Percentiles rank a stretch among this genome's conserved stretches.
These are phyloP conservation scores for Sitta europaea DNA, from an alignment of 2,113 vertebrate genomes.

Conservation along the genomic window DNA sequence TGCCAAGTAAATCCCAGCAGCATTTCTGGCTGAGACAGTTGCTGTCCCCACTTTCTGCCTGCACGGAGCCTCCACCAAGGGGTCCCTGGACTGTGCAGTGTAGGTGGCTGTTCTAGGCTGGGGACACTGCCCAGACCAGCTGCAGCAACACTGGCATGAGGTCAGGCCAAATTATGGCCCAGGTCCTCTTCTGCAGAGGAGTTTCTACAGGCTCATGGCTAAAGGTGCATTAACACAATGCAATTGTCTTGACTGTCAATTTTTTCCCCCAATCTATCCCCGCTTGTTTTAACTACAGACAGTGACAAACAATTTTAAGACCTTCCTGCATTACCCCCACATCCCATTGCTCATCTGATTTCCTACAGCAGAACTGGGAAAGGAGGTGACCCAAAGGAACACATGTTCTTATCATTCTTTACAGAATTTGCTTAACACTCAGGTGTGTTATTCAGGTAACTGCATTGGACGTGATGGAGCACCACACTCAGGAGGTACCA, in stretches of 20 bases:
- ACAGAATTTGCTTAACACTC: not conserved
- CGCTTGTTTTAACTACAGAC: not conserved
- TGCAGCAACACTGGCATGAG: fast-evolving
- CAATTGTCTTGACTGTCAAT: not conserved
- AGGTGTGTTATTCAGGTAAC: not conserved
- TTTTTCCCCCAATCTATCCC: not conserved
- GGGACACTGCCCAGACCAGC: too few species aligned
- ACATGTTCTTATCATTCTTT: not conserved
- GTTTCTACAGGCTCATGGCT: not conserved
- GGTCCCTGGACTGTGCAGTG: too few species aligned
- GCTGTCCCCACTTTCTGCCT: not conserved
- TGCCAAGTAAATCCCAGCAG: not conserved
- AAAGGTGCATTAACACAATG: fast-evolving
- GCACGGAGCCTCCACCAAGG: fast-evolving
- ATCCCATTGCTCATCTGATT: not conserved
- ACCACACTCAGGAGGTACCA: not conserved
- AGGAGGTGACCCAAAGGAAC: not conserved
- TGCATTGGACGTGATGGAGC: not conserved
- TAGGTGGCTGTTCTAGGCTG: not conserved
- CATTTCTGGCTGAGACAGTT: not conserved
- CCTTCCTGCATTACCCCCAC: not conserved
- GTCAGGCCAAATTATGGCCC: not conserved
- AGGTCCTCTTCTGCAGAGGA: not conserved
- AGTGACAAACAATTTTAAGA: not conserved
- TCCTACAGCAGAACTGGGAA: not conserved